Evolutionary conservation across 2,888 invertebrate species (phyloP).

Genomic region (Hypercompe scribonia): DNA sequence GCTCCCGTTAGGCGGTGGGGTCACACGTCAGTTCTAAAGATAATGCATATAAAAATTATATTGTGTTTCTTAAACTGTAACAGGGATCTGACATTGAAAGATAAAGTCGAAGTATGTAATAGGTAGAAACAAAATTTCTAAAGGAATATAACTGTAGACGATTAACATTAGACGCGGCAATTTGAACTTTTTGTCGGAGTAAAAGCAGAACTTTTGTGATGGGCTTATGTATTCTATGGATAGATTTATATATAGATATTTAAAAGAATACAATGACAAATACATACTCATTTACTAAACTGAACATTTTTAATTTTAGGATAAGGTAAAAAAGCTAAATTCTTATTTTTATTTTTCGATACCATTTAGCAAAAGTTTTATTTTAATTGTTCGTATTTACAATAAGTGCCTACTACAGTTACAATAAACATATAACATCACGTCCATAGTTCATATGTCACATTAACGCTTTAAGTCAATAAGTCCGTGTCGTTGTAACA

Average conservation of each 20-base stretch:
- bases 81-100: neutral
- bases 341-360: neutral
- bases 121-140: neutral
- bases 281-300: neutral
- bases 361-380: neutral
- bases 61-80: neutral
- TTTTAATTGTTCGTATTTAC: neutral
- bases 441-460: neutral
- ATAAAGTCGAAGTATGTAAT: neutral
- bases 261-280: neutral
- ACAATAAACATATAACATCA: neutral
- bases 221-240: neutral
- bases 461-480: conserved; percentile 72
- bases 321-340: neutral
- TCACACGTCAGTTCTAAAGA: neutral
- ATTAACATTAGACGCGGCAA: too few relatives aligned
- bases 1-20: neutral
- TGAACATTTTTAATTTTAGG: neutral
- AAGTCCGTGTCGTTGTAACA: conserved; percentile 79
- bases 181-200: too few relatives aligned
- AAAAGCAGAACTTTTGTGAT: too few relatives aligned
- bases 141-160: neutral
- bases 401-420: neutral
- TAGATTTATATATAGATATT: too few relatives aligned
- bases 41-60: too few relatives aligned